Evolutionary conservation across 2,113 vertebrate species (phyloP).

Genomic region (Mobula birostris): DNA sequence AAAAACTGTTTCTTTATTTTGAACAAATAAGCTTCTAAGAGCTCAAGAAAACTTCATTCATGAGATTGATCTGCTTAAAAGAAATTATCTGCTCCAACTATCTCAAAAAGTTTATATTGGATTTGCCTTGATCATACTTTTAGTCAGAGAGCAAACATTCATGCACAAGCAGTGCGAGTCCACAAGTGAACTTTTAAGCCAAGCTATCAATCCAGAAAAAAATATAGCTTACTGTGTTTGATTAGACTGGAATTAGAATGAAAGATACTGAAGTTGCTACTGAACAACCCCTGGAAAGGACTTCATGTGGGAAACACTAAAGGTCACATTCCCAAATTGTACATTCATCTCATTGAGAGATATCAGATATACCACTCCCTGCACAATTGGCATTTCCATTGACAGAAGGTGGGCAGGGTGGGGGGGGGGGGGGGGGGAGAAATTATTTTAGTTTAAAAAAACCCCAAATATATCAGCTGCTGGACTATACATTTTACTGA

Average conservation of each 20-base stretch:
- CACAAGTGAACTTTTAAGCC: not conserved
- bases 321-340: not conserved
- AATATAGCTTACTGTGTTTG: too few relatives aligned
- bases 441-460: not conserved
- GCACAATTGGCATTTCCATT: not conserved
- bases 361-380: not conserved
- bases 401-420: not conserved
- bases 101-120: not conserved
- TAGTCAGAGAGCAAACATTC: not conserved
- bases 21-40: too few relatives aligned
- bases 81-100: not conserved
- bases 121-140: not conserved
- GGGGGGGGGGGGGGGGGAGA: not conserved
- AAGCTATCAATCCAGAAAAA: too few relatives aligned
- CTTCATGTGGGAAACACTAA: not conserved
- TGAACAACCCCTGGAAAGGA: not conserved
- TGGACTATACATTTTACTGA: not conserved
- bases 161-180: not conserved
- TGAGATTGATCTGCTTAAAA: too few relatives aligned
- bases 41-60: too few relatives aligned
- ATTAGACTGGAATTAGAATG: not conserved
- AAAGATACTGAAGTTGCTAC: not conserved
- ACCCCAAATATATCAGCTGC: not conserved
- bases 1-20: too few relatives aligned
- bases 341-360: not conserved